Conservation (phyloP, 2,113 vertebrate species). For the Prietella phreatophila region DNA sequence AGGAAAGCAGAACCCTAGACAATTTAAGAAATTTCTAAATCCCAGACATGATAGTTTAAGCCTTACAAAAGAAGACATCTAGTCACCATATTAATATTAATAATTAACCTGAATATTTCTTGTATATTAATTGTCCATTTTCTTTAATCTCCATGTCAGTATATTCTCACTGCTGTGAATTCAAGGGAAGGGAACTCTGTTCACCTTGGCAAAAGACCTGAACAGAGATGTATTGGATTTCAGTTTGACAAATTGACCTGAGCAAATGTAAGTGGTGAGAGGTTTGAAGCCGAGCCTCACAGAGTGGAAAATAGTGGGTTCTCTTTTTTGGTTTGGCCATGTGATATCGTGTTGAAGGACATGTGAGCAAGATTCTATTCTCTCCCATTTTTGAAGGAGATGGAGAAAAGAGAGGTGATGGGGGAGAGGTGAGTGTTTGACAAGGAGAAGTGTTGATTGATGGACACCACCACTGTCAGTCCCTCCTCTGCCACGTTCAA, state of each 20-base stretch:
- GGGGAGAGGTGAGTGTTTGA: conserved; percentile 22
- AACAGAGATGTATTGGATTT: conserved; percentile 21
- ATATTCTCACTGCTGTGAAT: background rate
- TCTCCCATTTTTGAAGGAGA: conserved; percentile 3
- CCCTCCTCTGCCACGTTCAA: conserved; percentile 39
- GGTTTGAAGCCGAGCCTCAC: conserved; percentile 22
- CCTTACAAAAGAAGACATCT: background rate
- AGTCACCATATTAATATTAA: background rate
- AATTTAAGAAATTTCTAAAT: background rate
- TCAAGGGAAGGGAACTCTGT: background rate
- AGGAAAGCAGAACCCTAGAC: background rate
- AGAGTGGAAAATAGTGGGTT: background rate
- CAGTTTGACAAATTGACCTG: conserved; percentile 26
- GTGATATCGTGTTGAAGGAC: conserved; percentile 7
- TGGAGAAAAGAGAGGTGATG: conserved; percentile 7
- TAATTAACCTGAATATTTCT: background rate
- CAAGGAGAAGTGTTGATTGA: conserved; percentile 52
- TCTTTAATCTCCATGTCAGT: background rate
- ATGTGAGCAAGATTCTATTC: conserved; percentile 22
- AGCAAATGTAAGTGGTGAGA: conserved; percentile 17
- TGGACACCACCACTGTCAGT: conserved; percentile 51
- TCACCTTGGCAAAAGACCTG: background rate
- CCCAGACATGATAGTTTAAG: conserved; percentile 2
- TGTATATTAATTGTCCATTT: background rate
- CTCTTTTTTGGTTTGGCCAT: conserved; percentile 16